Percentiles rank a stretch among this genome's conserved stretches.
These are phyloP conservation scores for Drosophila miranda DNA, from an alignment of 1,140 invertebrate species.

Conservation along the genomic window DNA sequence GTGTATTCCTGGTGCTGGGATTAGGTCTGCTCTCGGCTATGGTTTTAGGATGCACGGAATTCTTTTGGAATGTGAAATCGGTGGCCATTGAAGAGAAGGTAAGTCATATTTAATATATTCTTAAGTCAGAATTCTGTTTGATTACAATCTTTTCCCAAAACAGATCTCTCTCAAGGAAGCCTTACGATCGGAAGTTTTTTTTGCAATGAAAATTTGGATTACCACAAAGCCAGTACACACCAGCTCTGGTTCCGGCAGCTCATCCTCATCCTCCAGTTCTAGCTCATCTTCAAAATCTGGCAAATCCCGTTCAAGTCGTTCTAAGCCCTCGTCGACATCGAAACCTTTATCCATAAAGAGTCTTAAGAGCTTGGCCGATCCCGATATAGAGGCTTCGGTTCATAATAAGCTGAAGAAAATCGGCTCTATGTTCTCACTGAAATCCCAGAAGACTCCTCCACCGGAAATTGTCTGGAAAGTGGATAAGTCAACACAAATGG, in stretches of 20 bases:
- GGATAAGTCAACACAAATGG: slow-evolving; percentile 64
- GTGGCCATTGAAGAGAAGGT: slow-evolving; percentile 84
- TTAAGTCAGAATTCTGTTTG: not conserved
- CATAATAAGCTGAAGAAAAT: slow-evolving; percentile 72
- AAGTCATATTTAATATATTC: slow-evolving; percentile 45
- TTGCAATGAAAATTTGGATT: slow-evolving; percentile 84
- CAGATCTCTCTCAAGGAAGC: slow-evolving; percentile 84
- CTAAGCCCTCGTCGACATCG: slow-evolving; percentile 68
- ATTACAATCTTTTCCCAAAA: slow-evolving; percentile 40
- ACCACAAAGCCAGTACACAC: slow-evolving; percentile 74
- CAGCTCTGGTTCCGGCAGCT: slow-evolving; percentile 52
- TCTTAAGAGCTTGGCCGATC: slow-evolving; percentile 47
- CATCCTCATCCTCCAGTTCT: slow-evolving; percentile 46
- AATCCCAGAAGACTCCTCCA: slow-evolving; percentile 57
- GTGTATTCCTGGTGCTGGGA: slow-evolving; percentile 88
- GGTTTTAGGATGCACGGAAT: slow-evolving; percentile 84
- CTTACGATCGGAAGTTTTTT: slow-evolving; percentile 84
- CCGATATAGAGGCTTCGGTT: slow-evolving; percentile 58
- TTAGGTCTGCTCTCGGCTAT: slow-evolving; percentile 84
- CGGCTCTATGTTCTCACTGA: slow-evolving; percentile 75
- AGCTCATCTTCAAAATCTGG: slow-evolving; percentile 55
- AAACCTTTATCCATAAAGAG: slow-evolving; percentile 67
- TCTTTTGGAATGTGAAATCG: slow-evolving; percentile 86
- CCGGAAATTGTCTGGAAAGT: slow-evolving; percentile 55
- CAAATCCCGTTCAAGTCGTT: slow-evolving; percentile 49